These are phyloP conservation scores for Peromyscus californicus DNA, from an alignment of 2,113 vertebrate species.

Conservation along the genomic window DNA sequence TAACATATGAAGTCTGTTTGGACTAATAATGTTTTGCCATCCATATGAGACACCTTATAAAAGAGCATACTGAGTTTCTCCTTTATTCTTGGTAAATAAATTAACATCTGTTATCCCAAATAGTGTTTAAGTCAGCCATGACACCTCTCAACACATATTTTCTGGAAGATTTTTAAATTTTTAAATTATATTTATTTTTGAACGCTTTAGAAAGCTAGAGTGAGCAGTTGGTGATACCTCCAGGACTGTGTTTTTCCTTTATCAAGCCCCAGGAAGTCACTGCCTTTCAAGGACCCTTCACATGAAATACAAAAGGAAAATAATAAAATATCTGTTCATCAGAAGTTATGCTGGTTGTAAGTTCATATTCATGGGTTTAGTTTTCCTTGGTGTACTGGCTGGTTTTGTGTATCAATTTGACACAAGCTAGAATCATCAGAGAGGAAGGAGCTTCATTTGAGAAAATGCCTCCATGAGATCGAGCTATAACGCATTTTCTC, in stretches of 20 bases:
- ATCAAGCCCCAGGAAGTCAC: background rate
- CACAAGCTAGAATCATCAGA: too few species aligned
- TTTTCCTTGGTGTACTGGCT: background rate
- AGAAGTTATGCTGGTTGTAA: background rate
- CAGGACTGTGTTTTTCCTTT: background rate
- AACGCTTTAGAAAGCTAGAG: slow-evolving; percentile 4
- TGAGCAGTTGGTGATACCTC: slow-evolving; percentile 36
- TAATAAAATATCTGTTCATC: slow-evolving; percentile 37
- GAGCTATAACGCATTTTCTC: too few species aligned
- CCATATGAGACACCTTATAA: background rate
- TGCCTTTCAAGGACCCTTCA: slow-evolving; percentile 17
- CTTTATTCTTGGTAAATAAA: slow-evolving; percentile 67
- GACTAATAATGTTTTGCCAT: slow-evolving; percentile 27
- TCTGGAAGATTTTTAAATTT: slow-evolving; percentile 42
- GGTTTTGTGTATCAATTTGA: too few species aligned
- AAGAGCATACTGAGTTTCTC: slow-evolving; percentile 38
- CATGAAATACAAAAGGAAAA: slow-evolving; percentile 3
- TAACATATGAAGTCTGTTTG: slow-evolving; percentile 23
- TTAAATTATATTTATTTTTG: slow-evolving; percentile 53
- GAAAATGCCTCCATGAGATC: too few species aligned
- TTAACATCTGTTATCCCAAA: slow-evolving; percentile 69
- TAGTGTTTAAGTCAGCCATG: slow-evolving; percentile 32
- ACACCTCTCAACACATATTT: slow-evolving; percentile 45
- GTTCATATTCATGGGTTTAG: background rate
- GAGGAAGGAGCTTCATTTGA: too few species aligned